Base-by-base conservation (phyloP, 2,797 vertebrate species). In the Myiothlypis chrysogaster region DNA sequence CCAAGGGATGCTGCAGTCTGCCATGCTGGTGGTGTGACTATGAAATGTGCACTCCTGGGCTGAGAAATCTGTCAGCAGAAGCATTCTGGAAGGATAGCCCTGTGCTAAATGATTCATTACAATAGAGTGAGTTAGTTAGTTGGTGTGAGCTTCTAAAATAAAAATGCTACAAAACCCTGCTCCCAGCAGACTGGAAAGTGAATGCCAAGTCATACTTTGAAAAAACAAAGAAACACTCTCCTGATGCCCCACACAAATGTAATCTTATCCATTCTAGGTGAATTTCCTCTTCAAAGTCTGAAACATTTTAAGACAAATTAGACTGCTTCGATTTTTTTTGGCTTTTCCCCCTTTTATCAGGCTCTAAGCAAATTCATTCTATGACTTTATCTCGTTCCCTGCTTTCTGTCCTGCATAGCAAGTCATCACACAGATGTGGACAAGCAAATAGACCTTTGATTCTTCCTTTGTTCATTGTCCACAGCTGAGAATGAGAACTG, bases 61-160 rank as follows among this genome's bases (percentile, higher is more conserved):
- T 87, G 57, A 90, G 65, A 83, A 83, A 85, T 34, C 10, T 90
- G 63, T 60, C 83, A 91, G 44, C 28, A 7, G 68, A 85, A 78
- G 43, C 70, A 32, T 15, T 59, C 65, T 71, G 85, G 88, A 93
- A 84, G 23, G 57, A 61, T 32, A 87, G 34, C n/a, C 91, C 60
- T 11, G 6, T 30, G 46, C 65, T 89, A 94, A 94, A 90, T 63
- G 47, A 89, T 90, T 93, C 64, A 94, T 72, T 79, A 24, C 1
- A 1, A 81, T 47, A 43, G 86, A 86, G 37, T 32, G 68, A 86
- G 68, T 60, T 46, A 86, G 68, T 60, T 46, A 44, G 73, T 4
- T 84, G 47, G 30, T 55, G 52, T 49, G 69, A 90, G 34, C 30
- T 79, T 83, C 88, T 81, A 70, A 92, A 87, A 89, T 64, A 78